A percentile compares a stretch with the other conserved stretches of the same genome.
phyloP scores from a whole-genome alignment of 1,140 invertebrate genomes.

The Hypsibius dujardini region DNA sequence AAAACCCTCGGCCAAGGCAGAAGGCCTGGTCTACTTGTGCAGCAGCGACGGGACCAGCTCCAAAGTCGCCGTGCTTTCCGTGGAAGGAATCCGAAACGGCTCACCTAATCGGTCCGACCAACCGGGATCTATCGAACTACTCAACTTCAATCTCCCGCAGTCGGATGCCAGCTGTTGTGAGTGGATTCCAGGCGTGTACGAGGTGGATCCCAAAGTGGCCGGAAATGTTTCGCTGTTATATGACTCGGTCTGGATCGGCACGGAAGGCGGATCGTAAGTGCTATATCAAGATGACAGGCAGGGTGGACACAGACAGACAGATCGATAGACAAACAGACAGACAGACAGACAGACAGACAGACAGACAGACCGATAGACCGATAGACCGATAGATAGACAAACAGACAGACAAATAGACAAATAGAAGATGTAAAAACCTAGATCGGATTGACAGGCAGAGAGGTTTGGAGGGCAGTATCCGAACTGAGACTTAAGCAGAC shows the following conservation, averaged over 20 bases:
- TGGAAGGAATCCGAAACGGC: constrained; percentile 27
- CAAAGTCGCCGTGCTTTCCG: constrained; percentile 57
- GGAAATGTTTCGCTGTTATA: constrained; percentile 24
- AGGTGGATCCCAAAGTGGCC: constrained; percentile 1
- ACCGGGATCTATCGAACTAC: not conserved
- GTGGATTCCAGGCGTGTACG: constrained; percentile 10
- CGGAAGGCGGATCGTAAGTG: constrained; percentile 50
- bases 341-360: no score
- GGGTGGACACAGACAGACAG: no score
- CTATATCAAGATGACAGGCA: no score
- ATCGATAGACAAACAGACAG: no score
- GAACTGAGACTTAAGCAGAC: no score
- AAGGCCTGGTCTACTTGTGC: constrained; percentile 38
- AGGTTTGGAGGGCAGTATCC: no score
- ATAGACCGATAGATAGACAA: no score
- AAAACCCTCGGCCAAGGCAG: not conserved
- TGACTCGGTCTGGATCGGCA: constrained; percentile 69
- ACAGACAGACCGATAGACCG: no score
- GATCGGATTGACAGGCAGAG: no score
- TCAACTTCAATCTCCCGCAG: not conserved
- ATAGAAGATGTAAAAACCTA: no score
- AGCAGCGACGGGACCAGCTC: constrained; percentile 56
- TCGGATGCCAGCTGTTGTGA: not conserved
- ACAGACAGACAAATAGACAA: no score
- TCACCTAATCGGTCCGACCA: not conserved